A percentile compares a stretch with the other conserved stretches of the same genome.
phyloP scores from a whole-genome alignment of 2,113 vertebrate species.

The Lepus europaeus region DNA sequence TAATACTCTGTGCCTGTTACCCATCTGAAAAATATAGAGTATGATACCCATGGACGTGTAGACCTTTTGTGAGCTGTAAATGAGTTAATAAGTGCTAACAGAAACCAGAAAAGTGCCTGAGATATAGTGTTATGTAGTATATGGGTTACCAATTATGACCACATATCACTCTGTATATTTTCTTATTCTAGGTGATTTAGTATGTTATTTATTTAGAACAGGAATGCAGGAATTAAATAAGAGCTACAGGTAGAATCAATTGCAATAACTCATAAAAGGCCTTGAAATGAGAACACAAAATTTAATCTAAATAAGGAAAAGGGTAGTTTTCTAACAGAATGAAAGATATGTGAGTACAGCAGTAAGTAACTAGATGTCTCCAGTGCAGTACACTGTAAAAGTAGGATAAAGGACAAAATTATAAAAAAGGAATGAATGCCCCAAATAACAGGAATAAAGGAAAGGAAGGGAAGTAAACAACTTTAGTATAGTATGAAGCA shows the following conservation, averaged over 20 bases:
- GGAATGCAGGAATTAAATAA: conserved; percentile 31
- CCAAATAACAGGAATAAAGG: neutral
- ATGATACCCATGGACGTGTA: neutral
- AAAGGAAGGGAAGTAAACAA: neutral
- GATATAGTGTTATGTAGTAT: neutral
- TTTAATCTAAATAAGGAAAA: conserved; percentile 40
- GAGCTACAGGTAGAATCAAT: neutral
- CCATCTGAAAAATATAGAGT: conserved; percentile 35
- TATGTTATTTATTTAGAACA: conserved; percentile 24
- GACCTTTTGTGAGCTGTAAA: conserved; percentile 17
- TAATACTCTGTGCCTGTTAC: neutral
- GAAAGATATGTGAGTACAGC: neutral
- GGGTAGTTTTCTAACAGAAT: neutral
- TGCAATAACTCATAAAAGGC: neutral
- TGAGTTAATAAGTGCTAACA: conserved; percentile 18
- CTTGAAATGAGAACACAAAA: neutral
- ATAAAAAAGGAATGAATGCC: neutral
- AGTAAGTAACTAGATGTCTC: conserved; percentile 30
- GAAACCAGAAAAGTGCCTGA: neutral
- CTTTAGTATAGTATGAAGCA: neutral
- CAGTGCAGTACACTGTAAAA: neutral
- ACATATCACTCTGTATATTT: neutral
- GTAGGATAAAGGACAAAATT: neutral
- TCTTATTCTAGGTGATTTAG: conserved; percentile 34
- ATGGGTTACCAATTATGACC: neutral